Conservation (phyloP, 2,888 invertebrate genomes). For the Microplitis manilae region DNA sequence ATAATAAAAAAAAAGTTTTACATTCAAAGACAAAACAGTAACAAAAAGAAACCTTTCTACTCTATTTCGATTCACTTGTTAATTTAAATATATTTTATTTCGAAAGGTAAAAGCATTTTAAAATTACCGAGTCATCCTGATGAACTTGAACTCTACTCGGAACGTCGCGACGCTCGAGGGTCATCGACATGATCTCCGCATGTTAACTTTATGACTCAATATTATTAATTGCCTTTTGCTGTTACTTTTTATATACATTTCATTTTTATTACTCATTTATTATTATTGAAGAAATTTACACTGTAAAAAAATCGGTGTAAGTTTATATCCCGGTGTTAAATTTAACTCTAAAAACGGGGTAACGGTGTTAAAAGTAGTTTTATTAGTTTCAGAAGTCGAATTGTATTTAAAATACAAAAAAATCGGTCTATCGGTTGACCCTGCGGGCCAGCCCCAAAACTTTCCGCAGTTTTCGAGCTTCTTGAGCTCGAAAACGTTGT, state of each 20-base stretch:
- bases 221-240: neutral
- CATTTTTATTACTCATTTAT: too few relatives aligned
- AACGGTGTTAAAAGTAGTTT: too few relatives aligned
- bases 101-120: neutral
- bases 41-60: neutral
- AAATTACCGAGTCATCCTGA: constrained; percentile 42
- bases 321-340: too few relatives aligned
- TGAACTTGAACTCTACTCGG: constrained; percentile 55
- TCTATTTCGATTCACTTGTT: neutral
- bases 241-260: neutral
- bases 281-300: too few relatives aligned
- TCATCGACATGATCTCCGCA: constrained; percentile 39
- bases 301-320: too few relatives aligned
- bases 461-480: too few relatives aligned
- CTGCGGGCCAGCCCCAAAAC: too few relatives aligned
- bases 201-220: neutral
- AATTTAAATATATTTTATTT: neutral
- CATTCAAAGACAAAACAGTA: neutral
- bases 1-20: neutral
- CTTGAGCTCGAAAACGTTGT: too few relatives aligned
- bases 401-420: too few relatives aligned
- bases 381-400: too few relatives aligned
- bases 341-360: too few relatives aligned
- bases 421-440: too few relatives aligned
- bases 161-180: constrained; percentile 49